Evolutionary conservation across 2,113 vertebrate species (phyloP).

Genomic region (Pyxicephalus adspersus): DNA sequence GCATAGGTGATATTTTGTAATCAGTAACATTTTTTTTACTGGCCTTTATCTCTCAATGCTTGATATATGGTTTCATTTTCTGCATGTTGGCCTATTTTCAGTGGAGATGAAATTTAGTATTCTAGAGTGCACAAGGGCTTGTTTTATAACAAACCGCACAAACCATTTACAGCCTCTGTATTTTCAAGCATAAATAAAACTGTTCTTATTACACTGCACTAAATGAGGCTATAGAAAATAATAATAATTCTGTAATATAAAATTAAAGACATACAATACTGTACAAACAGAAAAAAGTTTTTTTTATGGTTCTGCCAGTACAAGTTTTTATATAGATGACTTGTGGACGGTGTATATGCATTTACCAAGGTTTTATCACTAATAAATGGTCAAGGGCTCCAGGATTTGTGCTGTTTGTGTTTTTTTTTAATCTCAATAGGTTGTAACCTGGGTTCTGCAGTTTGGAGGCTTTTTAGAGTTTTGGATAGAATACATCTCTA

Average conservation of each 20-base stretch:
- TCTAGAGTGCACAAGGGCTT: not conserved
- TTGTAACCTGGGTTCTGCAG: too few relatives aligned
- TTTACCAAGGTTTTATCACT: too few relatives aligned
- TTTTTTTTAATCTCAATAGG: too few relatives aligned
- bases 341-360: too few relatives aligned
- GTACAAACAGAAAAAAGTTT: not conserved
- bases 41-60: not conserved
- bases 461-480: too few relatives aligned
- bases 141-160: constrained; percentile 11
- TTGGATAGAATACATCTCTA: too few relatives aligned
- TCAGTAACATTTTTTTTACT: constrained; percentile 5
- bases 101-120: constrained; percentile 16
- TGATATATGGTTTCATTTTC: constrained; percentile 27
- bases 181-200: constrained; percentile 21
- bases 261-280: not conserved
- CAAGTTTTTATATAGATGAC: too few relatives aligned
- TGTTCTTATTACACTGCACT: constrained; percentile 5
- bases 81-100: constrained; percentile 28
- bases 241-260: not conserved
- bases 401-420: too few relatives aligned
- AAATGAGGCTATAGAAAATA: not conserved
- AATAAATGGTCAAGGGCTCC: too few relatives aligned
- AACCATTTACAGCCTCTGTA: constrained; percentile 3
- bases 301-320: too few relatives aligned
- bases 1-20: constrained; percentile 6